These are phyloP conservation scores for Cuculus canorus DNA, from an alignment of 2,797 vertebrate species.

Conservation along the genomic window DNA sequence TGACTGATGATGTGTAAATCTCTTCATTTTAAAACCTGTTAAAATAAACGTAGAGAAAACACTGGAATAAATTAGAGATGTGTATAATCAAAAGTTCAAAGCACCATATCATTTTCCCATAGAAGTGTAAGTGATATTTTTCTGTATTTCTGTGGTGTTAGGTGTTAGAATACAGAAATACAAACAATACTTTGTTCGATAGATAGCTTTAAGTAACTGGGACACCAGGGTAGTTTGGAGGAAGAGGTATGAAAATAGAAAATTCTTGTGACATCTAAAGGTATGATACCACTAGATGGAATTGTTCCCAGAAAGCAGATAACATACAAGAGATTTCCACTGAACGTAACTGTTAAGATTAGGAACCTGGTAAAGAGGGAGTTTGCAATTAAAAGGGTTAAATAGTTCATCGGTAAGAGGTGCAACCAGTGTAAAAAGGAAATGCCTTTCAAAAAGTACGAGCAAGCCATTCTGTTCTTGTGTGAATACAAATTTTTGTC, in stretches of 20 bases:
- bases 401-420: neutral
- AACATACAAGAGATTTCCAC: neutral
- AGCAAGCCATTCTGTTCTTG: neutral
- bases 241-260: neutral
- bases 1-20: neutral
- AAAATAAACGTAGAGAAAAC: neutral
- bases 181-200: neutral
- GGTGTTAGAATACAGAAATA: neutral
- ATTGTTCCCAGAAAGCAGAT: neutral
- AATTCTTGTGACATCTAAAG: neutral
- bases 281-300: neutral
- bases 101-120: rapidly evolving
- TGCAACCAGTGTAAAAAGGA: neutral
- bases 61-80: neutral
- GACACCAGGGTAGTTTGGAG: neutral
- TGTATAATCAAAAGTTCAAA: neutral
- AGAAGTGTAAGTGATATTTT: neutral
- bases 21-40: neutral
- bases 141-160: neutral
- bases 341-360: neutral
- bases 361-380: neutral
- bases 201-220: neutral
- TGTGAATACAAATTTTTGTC: neutral
- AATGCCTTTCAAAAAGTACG: neutral
- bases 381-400: neutral